phyloP scores from a whole-genome alignment of 1,140 invertebrate species.

The Dryas iulia region DNA sequence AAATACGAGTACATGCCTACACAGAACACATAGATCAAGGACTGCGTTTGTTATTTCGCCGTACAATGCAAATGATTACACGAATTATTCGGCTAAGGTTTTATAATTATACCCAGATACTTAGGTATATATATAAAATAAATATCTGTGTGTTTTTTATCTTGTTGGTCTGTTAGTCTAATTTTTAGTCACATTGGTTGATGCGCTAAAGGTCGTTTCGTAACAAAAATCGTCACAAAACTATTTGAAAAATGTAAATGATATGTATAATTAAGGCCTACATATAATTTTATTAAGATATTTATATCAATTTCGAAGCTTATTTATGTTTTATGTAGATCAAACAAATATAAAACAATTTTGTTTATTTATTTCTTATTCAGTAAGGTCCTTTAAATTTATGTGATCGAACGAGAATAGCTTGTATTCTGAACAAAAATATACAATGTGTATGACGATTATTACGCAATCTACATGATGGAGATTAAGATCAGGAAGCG shows the following conservation, averaged over 20 bases:
- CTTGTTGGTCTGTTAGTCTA: neutral
- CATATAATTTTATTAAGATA: neutral
- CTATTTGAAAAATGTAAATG: neutral
- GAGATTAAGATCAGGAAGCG: conserved; percentile 43
- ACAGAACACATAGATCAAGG: conserved; percentile 63
- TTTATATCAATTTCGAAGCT: neutral
- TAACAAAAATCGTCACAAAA: neutral
- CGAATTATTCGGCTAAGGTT: conserved; percentile 29
- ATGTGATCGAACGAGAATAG: neutral
- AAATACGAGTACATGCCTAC: conserved; percentile 50
- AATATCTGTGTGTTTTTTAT: neutral
- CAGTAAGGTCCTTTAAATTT: neutral
- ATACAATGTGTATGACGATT: neutral
- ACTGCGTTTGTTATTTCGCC: conserved; percentile 49
- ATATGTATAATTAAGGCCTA: neutral
- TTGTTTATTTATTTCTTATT: neutral
- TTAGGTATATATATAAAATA: neutral
- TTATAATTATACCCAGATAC: conserved; percentile 11
- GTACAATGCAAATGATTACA: conserved; percentile 44
- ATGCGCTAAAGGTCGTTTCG: neutral
- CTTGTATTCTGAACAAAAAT: neutral
- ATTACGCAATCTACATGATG: conserved; percentile 22
- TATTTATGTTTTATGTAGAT: neutral
- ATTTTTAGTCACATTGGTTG: neutral
- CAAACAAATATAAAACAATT: neutral